Evolutionary conservation across 1,140 invertebrate species (phyloP).

Genomic region (Saccostrea glomerata): DNA sequence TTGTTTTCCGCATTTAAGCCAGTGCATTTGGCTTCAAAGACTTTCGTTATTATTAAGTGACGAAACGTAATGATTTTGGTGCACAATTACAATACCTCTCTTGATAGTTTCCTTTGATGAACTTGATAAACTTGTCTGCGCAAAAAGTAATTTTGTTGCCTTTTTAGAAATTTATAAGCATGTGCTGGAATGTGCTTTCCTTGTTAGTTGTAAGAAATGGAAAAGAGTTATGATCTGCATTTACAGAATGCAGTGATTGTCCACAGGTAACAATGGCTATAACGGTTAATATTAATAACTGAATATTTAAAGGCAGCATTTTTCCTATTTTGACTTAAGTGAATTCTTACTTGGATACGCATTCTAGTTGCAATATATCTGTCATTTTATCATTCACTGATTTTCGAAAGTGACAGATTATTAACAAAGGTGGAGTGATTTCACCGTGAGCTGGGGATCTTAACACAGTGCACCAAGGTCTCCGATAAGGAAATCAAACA

Average conservation of each 20-base stretch:
- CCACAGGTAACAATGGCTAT: not conserved
- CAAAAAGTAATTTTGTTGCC: not conserved
- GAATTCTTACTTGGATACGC: not conserved
- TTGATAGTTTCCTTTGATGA: not conserved
- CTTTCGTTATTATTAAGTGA: not conserved
- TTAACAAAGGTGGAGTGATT: not conserved
- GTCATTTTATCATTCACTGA: slow-evolving; percentile 8
- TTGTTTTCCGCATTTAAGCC: not conserved
- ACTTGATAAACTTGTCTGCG: not conserved
- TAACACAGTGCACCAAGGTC: not conserved
- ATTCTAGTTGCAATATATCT: slow-evolving; percentile 1
- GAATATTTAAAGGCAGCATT: too few relatives aligned
- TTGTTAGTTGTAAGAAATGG: not conserved
- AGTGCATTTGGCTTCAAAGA: not conserved
- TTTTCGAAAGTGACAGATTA: slow-evolving; percentile 13
- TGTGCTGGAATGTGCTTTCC: not conserved
- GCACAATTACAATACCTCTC: too few relatives aligned
- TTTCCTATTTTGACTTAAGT: not conserved
- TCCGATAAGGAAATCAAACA: slow-evolving; percentile 4
- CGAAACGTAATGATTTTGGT: not conserved
- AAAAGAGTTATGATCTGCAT: not conserved
- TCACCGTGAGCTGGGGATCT: not conserved
- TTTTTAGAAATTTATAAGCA: not conserved
- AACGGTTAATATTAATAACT: not conserved
- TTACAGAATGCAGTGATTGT: not conserved